Conservation (phyloP, 2,113 vertebrate species). For the Bucco capensis region DNA sequence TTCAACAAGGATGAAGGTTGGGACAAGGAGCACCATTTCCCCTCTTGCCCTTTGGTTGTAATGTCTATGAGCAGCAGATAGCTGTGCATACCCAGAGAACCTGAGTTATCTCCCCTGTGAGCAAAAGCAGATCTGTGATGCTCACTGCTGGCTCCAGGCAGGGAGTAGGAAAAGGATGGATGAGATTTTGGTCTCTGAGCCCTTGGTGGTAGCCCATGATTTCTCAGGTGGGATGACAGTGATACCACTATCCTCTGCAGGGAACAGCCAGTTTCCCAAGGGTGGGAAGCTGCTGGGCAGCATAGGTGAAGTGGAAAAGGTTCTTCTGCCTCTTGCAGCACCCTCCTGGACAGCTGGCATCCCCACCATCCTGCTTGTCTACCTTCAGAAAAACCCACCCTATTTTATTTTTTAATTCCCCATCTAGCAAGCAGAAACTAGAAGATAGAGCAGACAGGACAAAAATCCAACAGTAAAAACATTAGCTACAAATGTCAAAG, state of each 20-base stretch:
- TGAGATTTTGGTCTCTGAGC: not conserved
- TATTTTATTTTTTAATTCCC: not conserved
- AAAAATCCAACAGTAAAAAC: not conserved
- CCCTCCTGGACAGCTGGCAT: not conserved
- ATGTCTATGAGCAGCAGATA: not conserved
- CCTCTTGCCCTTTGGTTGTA: not conserved
- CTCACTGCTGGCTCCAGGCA: not conserved
- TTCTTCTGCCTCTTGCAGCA: not conserved
- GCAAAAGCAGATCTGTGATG: not conserved
- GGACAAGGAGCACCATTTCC: not conserved
- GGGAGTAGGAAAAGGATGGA: not conserved
- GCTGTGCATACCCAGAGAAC: not conserved
- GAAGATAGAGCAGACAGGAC: not conserved
- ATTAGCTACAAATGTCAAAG: not conserved
- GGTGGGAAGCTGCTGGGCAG: not conserved
- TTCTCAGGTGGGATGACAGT: not conserved
- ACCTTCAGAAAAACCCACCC: not conserved
- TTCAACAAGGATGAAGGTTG: not conserved
- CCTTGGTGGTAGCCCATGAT: not conserved
- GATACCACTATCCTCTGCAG: not conserved
- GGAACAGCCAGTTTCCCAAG: not conserved
- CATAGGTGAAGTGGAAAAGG: not conserved
- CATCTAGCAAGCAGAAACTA: not conserved
- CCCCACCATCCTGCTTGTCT: not conserved
- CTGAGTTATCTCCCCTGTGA: not conserved